Base-by-base conservation (phyloP, 2,888 invertebrate genomes). In the Apotomis turbidana region DNA sequence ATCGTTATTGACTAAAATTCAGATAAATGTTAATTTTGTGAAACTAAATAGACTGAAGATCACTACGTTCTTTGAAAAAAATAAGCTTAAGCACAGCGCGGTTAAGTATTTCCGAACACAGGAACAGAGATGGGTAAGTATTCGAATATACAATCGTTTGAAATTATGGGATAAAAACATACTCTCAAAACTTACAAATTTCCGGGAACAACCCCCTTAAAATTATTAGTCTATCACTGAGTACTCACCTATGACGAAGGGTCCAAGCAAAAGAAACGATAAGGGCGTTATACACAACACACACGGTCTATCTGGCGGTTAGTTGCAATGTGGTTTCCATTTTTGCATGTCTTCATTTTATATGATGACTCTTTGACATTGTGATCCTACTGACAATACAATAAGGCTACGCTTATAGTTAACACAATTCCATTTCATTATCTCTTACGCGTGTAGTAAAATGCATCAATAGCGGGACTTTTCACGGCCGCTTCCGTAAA, bases 361-460 rank as follows among this genome's bases (percentile, higher is more conserved):
- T 77, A 78, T 68, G 74, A 73, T 63, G 74, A 67, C 66, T 63
- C 68, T 73, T 77, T 69, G 64, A 70, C 61, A 60, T 62, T n/a
- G 74, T 46, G 51, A 13, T 59, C 70, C 69, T 10, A 61, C 61
- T 38, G 55, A 55, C 60, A 67, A 71, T 71, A 66, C 55, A 67
- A 57, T 71, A 71, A 67, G 54, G 59, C 38, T 54, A 60, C 54
- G 54, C n/a, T n/a, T 55, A 54, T 55, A 54, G 64, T 64, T 64
- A 55, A 64, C 55, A 12, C 36, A 58, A 58, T 6, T 54, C 4
- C 54, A 15, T 15, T 54, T 54, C 5, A 54, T 54, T 54, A 6
- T 0, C 41, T 41, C 41, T 41, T 41, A 41, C 5, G 41, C 6
- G 6, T 41, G 41, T 41, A 41, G 4, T 41, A 6, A 6, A 6